Evolutionary conservation across 1,140 invertebrate genomes (phyloP).

Genomic region (Phymorhynchus buccinoides): DNA sequence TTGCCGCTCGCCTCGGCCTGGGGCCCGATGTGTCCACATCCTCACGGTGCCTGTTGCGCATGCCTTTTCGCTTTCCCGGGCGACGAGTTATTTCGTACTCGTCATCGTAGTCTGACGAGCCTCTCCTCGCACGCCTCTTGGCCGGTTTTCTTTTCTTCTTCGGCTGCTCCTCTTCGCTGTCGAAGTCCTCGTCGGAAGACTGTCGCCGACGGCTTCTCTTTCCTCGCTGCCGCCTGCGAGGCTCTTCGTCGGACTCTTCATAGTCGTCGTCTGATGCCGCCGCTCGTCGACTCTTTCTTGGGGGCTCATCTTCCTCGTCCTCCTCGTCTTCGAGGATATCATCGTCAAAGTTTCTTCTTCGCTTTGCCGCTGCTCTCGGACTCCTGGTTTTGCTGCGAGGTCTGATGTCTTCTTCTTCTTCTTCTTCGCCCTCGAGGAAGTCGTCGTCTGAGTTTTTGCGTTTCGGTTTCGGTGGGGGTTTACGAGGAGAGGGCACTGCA

Average conservation of each 20-base stretch:
- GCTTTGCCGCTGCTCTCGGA: slow-evolving; percentile 23
- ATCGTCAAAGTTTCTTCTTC: not conserved
- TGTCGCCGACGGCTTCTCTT: slow-evolving; percentile 31
- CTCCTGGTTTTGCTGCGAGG: not conserved
- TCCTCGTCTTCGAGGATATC: slow-evolving; percentile 47
- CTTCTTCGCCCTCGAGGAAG: not conserved
- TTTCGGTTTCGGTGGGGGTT: not conserved
- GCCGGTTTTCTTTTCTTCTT: slow-evolving; percentile 33
- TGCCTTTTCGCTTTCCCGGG: slow-evolving; percentile 41
- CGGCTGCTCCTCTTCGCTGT: slow-evolving; percentile 19
- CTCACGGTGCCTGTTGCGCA: slow-evolving; percentile 1
- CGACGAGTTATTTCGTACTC: slow-evolving; percentile 39
- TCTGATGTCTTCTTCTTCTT: not conserved
- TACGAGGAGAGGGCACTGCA: not conserved
- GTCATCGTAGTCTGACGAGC: slow-evolving; percentile 41
- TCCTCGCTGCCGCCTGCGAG: slow-evolving; percentile 31
- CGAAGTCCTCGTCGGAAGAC: slow-evolving; percentile 31
- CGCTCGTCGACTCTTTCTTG: slow-evolving; percentile 40
- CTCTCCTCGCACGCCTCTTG: slow-evolving; percentile 44
- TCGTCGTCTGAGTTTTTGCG: not conserved
- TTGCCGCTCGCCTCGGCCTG: slow-evolving; percentile 55
- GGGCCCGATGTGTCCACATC: not conserved
- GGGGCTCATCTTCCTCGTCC: slow-evolving; percentile 51
- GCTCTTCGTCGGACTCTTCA: slow-evolving; percentile 43
- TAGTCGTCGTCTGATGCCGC: slow-evolving; percentile 39